phyloP scores from a whole-genome alignment of 2,888 invertebrate species.

The Stenichneumon culpator region DNA sequence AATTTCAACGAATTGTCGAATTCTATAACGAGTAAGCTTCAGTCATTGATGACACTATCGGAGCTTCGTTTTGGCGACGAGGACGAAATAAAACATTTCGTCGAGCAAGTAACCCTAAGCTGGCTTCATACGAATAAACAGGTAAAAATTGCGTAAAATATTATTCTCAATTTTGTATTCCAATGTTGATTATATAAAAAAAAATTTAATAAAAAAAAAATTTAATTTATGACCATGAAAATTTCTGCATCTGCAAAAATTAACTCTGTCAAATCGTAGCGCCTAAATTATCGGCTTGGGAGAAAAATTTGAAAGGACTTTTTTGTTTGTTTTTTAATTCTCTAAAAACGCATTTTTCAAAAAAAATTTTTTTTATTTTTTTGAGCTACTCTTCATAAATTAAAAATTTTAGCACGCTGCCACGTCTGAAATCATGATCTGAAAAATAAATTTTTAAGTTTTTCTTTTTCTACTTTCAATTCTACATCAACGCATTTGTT shows the following conservation, averaged over 20 bases:
- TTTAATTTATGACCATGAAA: too few relatives aligned
- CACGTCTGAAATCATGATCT: too few relatives aligned
- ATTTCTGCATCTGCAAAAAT: too few relatives aligned
- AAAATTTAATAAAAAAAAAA: neutral
- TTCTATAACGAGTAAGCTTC: conserved; percentile 73
- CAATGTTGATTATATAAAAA: neutral
- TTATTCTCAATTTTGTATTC: neutral
- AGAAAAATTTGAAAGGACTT: too few relatives aligned
- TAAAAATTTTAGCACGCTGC: too few relatives aligned
- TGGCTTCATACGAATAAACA: conserved; percentile 75
- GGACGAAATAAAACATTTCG: conserved; percentile 74
- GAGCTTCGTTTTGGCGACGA: conserved; percentile 64
- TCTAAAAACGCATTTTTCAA: neutral
- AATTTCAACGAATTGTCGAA: conserved; percentile 72
- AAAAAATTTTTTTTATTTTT: neutral
- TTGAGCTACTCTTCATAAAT: too few relatives aligned
- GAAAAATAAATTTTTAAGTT: too few relatives aligned
- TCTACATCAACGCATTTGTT: too few relatives aligned
- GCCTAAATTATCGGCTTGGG: too few relatives aligned
- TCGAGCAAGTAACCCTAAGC: conserved; percentile 71
- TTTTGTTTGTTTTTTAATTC: too few relatives aligned
- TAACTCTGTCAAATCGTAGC: too few relatives aligned
- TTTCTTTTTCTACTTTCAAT: too few relatives aligned
- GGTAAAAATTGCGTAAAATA: conserved; percentile 65
- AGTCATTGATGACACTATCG: conserved; percentile 74